Conservation (phyloP, 2,888 invertebrate species). For the Brachyptera putata region DNA sequence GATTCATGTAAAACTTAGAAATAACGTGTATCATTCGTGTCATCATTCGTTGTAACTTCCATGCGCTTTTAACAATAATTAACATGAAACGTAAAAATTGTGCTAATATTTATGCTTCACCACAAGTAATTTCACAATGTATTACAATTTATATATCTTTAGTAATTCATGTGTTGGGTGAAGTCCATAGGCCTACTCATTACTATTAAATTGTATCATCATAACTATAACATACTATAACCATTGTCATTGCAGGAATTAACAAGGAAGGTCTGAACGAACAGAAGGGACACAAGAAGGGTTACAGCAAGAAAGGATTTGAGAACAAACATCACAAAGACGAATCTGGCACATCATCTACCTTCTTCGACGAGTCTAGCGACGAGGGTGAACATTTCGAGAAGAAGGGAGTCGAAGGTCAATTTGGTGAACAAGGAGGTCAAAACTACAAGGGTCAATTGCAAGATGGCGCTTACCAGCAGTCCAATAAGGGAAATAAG, state of each 20-base stretch:
- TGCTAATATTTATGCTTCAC: no score
- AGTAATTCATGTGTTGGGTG: no score
- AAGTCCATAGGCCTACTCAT: no score
- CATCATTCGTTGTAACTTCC: no score
- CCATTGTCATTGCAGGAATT: constrained; percentile 14
- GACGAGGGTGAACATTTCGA: constrained; percentile 30
- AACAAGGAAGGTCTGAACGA: constrained; percentile 23
- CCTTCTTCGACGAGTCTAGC: constrained; percentile 31
- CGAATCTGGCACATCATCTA: constrained; percentile 27
- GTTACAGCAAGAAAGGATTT: constrained; percentile 30
- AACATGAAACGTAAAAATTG: no score
- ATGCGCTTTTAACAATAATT: no score
- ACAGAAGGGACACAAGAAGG: constrained; percentile 26
- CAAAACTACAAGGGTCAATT: constrained; percentile 20
- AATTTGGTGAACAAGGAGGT: constrained; percentile 24
- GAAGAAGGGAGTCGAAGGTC: constrained; percentile 23
- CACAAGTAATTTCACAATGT: no score
- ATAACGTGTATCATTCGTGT: no score
- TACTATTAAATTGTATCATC: no score
- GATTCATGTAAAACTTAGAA: no score
- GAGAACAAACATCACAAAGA: constrained; percentile 33
- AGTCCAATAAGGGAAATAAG: constrained; percentile 6
- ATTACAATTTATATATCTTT: no score
- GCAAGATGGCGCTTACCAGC: constrained; percentile 20
- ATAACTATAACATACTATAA: no score